These are phyloP conservation scores for Synergus laeviventris DNA, from an alignment of 2,888 invertebrate species.

Conservation along the genomic window DNA sequence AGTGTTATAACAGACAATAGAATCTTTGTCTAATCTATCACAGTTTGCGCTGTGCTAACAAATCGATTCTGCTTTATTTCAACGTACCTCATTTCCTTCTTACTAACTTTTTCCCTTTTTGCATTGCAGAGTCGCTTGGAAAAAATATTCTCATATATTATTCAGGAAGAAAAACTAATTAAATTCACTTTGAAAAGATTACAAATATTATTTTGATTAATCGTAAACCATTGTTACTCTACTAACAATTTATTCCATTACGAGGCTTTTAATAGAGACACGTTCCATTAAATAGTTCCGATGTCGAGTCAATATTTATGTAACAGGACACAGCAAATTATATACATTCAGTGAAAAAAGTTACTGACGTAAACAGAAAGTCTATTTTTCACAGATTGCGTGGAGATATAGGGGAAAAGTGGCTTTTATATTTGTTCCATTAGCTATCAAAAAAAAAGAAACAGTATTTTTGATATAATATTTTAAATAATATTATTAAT, in stretches of 20 bases:
- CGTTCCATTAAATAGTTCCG: not conserved
- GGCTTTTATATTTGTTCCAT: slow-evolving; percentile 4
- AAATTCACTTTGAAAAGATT: not conserved
- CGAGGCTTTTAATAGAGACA: too few relatives aligned
- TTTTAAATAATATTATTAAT: not conserved
- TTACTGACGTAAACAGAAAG: not conserved
- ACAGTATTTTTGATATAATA: not conserved
- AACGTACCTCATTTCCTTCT: not conserved
- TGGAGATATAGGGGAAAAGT: not conserved
- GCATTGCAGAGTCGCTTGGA: too few relatives aligned
- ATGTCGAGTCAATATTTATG: not conserved
- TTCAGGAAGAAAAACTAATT: not conserved
- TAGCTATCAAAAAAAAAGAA: not conserved
- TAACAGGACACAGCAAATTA: not conserved
- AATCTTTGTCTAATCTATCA: slow-evolving; percentile 28
- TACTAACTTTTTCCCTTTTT: not conserved
- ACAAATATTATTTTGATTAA: not conserved
- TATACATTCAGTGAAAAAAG: not conserved
- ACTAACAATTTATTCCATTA: not conserved
- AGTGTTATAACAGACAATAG: slow-evolving; percentile 7
- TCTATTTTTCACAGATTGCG: not conserved
- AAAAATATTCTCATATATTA: not conserved
- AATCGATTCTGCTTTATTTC: slow-evolving; percentile 6
- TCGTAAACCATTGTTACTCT: not conserved
- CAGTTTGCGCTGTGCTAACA: slow-evolving; percentile 7